Evolutionary conservation across 2,797 vertebrate species (phyloP).

Genomic region (Danio albolineatus): DNA sequence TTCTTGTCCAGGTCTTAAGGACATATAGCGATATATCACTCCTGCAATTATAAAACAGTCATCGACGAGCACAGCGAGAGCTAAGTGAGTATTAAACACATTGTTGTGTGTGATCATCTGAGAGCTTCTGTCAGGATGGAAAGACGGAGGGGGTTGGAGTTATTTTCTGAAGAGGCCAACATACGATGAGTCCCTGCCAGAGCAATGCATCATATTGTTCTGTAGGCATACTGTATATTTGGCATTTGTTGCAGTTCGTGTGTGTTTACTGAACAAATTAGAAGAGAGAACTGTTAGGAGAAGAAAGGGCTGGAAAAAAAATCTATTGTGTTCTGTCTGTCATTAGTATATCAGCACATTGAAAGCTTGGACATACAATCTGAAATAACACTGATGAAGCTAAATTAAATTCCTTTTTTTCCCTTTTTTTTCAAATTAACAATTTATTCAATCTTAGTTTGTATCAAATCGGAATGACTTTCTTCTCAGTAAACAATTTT

Average conservation of each 20-base stretch:
- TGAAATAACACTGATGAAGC: not conserved
- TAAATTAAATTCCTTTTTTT: too few relatives aligned
- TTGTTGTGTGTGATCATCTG: conserved; percentile 56
- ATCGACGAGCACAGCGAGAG: conserved; percentile 28
- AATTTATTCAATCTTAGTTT: not conserved
- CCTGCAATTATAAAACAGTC: conserved; percentile 44
- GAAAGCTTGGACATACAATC: not conserved
- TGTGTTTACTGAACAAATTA: not conserved
- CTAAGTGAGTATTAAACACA: conserved; percentile 48
- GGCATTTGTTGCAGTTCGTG: conserved; percentile 63
- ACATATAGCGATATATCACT: conserved; percentile 15
- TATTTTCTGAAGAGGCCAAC: conserved; percentile 59
- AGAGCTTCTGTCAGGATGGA: conserved; percentile 49
- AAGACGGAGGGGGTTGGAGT: not conserved
- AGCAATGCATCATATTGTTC: conserved; percentile 67
- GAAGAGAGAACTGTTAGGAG: not conserved
- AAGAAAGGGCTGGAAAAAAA: not conserved
- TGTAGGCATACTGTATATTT: conserved; percentile 65
- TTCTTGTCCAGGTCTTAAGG: conserved; percentile 20
- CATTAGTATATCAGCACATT: not conserved
- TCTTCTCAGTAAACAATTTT: too few relatives aligned
- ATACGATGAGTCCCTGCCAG: conserved; percentile 63
- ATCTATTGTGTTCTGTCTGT: not conserved
- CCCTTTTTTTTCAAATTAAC: too few relatives aligned
- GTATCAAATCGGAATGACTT: not conserved